Evolutionary conservation across 37 sponge, comb jelly and placozoan species (phyloP), one percentile per base, ranked within the genome.

Genomic region (Mnemiopsis leidyi): DNA sequence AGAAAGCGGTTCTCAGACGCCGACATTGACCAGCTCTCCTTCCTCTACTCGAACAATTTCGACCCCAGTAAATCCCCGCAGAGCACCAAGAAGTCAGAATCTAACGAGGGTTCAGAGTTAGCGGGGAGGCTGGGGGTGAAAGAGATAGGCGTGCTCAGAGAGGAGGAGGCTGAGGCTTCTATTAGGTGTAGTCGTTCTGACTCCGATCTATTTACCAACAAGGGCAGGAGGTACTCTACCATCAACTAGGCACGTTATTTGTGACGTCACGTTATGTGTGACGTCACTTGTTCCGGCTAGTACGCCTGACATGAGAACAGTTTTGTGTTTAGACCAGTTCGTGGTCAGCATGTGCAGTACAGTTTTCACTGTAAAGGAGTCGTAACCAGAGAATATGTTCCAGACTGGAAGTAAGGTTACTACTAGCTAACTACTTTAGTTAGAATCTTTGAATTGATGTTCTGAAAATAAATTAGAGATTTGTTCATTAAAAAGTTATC

Each of bases 41-140:
- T 20, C 29, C 82, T 79, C 36, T 79, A 79, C 36, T 34, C 36
- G 7, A 79, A 35, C 37, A 79, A 79, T 29, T 79, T 79, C 37
- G 82, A 79, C 37, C 82, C 82, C 5, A 69, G 73, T 69, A 69
- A 25, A 20, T 25, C 24, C 2, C 73, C 24, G 73, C 29, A 21
- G 29, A 3, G 73, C 28, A 20, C 24, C 24, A 69, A 69, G 73
- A 21, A 69, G 73, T 61, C 18, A 18, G 73, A 69, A 25, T 1
- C 24, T 21, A 21, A 69, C 1, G 2, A 21, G 73, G 29, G 73
- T 20, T 2, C 24, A 69, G 36, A 79, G 35, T 36, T 79, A 23
- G 82, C 82, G 7, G 82, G 23, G 9, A 79, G 82, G 82, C 21
- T 79, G 82, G 82, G 82, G 7, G 82, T 79, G 1, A 79, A 2